phyloP scores from a whole-genome alignment of 1,140 invertebrate species.

The Drosophila sp. region DNA sequence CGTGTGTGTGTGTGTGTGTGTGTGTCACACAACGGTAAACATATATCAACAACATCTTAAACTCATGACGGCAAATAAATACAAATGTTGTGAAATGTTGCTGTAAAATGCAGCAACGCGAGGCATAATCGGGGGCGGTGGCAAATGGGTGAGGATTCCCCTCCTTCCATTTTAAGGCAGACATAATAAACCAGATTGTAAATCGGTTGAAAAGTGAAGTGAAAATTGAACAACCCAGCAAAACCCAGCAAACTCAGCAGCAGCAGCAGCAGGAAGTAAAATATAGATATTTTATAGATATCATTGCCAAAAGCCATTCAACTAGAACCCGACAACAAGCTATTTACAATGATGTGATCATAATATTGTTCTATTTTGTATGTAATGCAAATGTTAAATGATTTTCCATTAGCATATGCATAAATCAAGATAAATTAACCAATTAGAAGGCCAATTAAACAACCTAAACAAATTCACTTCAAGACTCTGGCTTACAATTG shows the following conservation, averaged over 20 bases:
- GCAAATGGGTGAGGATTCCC: too few relatives aligned
- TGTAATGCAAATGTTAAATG: neutral
- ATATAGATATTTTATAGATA: constrained; percentile 6
- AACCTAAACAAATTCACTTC: neutral
- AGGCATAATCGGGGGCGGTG: too few relatives aligned
- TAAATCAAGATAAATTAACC: neutral
- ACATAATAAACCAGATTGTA: constrained; percentile 18
- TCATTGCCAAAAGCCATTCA: constrained; percentile 5
- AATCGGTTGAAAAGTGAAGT: constrained; percentile 18
- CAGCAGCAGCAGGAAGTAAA: constrained; percentile 1
- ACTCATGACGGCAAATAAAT: constrained; percentile 81
- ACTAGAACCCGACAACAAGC: neutral
- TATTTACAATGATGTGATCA: neutral
- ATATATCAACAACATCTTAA: constrained; percentile 81
- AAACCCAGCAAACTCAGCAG: neutral
- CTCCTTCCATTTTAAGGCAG: neutral
- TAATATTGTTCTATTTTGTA: neutral
- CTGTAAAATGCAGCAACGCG: constrained; percentile 48
- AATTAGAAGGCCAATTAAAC: neutral
- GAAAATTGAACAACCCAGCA: constrained; percentile 7
- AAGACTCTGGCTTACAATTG: too few relatives aligned
- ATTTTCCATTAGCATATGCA: neutral
- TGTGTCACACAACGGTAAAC: constrained; percentile 66
- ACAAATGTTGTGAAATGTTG: constrained; percentile 79
- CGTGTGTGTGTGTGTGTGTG: constrained; percentile 35